phyloP scores from a whole-genome alignment of 2,888 invertebrate species.

The Pyrrhia umbra region DNA sequence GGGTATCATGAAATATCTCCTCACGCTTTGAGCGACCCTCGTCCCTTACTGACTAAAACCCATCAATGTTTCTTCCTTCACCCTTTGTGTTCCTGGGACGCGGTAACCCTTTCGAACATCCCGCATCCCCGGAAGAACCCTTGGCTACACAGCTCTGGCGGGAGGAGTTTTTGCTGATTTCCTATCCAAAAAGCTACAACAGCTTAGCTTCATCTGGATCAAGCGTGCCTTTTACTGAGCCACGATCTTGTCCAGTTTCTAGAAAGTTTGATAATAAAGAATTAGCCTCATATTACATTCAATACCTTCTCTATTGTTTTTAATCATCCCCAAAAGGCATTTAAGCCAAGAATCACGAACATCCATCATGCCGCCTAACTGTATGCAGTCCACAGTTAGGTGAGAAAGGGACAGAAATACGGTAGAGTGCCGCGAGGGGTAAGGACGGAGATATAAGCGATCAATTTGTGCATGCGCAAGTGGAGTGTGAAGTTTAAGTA shows the following conservation, averaged over 20 bases:
- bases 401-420: constrained; percentile 69
- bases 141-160: too few species aligned
- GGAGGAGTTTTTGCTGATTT: too few species aligned
- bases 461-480: constrained; percentile 84
- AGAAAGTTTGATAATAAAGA: neutral
- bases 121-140: too few species aligned
- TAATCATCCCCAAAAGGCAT: constrained; percentile 63
- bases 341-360: constrained; percentile 57
- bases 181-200: too few species aligned
- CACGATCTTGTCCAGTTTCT: constrained; percentile 5
- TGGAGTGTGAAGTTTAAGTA: constrained; percentile 81
- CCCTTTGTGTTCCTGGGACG: too few species aligned
- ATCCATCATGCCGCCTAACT: constrained; percentile 75
- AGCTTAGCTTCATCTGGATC: neutral
- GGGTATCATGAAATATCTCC: too few species aligned
- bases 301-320: constrained; percentile 55
- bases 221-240: neutral
- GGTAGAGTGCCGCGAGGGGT: constrained; percentile 39
- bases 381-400: constrained; percentile 81
- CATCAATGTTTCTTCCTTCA: too few species aligned
- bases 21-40: too few species aligned
- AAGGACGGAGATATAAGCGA: constrained; percentile 67
- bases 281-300: constrained; percentile 14
- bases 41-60: too few species aligned
- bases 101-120: too few species aligned